Evolutionary conservation across 1,140 invertebrate genomes (phyloP).

Genomic region (Cepaea nemoralis): DNA sequence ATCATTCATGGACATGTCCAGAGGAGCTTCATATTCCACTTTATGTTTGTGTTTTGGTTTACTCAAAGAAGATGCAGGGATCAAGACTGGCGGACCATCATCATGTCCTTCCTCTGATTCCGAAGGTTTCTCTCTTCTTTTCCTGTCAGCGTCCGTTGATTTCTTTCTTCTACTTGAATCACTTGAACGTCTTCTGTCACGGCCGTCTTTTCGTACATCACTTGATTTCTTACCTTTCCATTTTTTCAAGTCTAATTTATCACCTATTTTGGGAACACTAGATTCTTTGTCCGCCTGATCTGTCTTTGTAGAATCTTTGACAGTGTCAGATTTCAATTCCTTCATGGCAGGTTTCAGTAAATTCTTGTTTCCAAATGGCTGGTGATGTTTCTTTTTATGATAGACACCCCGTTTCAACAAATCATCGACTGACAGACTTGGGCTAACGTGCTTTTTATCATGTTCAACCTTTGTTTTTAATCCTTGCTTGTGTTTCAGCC

Average conservation of each 20-base stretch:
- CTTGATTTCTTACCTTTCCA: slow-evolving; percentile 13
- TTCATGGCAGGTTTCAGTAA: neutral
- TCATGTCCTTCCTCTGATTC: neutral
- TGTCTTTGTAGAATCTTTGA: neutral
- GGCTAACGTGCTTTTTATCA: neutral
- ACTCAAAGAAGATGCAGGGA: neutral
- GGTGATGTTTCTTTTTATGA: slow-evolving; percentile 34
- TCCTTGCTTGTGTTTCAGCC: neutral
- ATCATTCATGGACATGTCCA: slow-evolving; percentile 50
- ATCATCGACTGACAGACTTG: slow-evolving; percentile 17
- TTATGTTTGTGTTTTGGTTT: slow-evolving; percentile 44
- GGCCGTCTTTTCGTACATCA: neutral
- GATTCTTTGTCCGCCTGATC: neutral
- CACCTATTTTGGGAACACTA: neutral
- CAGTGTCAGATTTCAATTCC: slow-evolving; percentile 3
- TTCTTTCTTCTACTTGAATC: slow-evolving; percentile 14
- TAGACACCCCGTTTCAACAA: slow-evolving; percentile 31
- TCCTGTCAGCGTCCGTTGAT: neutral
- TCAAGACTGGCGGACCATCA: slow-evolving; percentile 15
- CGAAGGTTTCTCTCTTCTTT: neutral
- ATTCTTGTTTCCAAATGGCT: slow-evolving; percentile 35
- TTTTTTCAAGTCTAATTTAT: neutral
- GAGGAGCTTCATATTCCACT: slow-evolving; percentile 40
- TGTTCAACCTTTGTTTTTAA: neutral
- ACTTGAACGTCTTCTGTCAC: neutral